Conservation (phyloP, 2,113 vertebrate species). For the Furnarius figulus region DNA sequence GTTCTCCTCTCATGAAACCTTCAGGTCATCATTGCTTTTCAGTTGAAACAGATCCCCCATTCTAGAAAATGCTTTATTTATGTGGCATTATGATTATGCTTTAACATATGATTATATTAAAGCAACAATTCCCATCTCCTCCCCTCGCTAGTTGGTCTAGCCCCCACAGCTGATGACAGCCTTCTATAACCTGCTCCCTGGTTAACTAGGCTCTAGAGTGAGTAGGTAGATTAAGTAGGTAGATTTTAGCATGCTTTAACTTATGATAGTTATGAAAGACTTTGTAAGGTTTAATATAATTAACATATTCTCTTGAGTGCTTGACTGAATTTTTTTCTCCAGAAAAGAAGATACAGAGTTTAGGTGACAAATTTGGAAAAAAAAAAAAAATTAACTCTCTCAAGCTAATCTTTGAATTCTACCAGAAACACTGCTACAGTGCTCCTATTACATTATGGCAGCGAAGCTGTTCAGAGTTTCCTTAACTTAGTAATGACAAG, state of each 20-base stretch:
- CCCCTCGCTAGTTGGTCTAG: neutral
- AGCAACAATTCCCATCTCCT: neutral
- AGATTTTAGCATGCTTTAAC: neutral
- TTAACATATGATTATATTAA: neutral
- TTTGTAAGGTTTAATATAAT: neutral
- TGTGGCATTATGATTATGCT: too few relatives aligned
- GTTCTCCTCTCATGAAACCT: neutral
- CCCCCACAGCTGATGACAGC: neutral
- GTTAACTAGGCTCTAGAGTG: neutral
- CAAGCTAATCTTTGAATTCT: neutral
- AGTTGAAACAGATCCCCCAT: neutral
- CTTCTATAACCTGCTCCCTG: neutral
- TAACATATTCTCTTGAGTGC: neutral
- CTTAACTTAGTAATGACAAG: neutral
- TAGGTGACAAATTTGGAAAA: neutral
- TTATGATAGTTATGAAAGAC: neutral
- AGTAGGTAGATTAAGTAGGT: neutral
- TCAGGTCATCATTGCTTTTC: neutral
- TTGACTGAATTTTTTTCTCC: neutral
- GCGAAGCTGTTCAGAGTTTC: neutral
- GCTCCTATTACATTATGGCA: neutral
- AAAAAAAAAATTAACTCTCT: neutral
- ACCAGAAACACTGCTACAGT: neutral
- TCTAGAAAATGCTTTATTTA: neutral
- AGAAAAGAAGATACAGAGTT: neutral